These are phyloP conservation scores for Megalopta genalis DNA, from an alignment of 1,140 invertebrate species.

Conservation along the genomic window DNA sequence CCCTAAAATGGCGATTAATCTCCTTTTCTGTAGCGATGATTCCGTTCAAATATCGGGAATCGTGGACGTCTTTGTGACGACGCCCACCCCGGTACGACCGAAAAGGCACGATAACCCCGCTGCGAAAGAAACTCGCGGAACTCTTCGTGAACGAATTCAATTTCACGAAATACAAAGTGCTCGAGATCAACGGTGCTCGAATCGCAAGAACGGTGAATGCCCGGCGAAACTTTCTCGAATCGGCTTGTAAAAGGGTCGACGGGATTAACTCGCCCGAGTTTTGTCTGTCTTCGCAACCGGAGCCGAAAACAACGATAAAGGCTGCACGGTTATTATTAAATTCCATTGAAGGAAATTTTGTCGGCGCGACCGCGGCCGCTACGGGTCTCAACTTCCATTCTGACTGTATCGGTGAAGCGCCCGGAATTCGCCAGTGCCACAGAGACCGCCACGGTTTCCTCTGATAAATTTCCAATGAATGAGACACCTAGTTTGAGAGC, in stretches of 20 bases:
- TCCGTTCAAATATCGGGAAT: not conserved
- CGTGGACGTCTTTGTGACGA: not conserved
- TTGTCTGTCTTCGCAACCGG: not conserved
- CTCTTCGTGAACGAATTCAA: constrained; percentile 13
- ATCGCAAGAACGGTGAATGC: not conserved
- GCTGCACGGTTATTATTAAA: not conserved
- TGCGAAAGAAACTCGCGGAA: not conserved
- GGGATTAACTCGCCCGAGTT: constrained; percentile 4
- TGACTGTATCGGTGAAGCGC: not conserved
- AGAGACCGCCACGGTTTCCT: too few species aligned
- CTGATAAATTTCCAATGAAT: too few species aligned
- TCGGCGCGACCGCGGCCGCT: not conserved
- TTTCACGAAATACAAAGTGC: constrained; percentile 6
- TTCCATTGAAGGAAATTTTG: not conserved
- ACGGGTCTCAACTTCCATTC: not conserved
- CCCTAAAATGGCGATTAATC: not conserved
- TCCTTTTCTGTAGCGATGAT: not conserved
- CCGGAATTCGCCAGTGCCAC: too few species aligned
- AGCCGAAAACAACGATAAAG: not conserved
- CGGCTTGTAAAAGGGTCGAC: not conserved
- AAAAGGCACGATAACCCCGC: not conserved
- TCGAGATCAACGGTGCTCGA: not conserved
- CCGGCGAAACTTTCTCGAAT: not conserved
- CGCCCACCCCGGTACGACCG: not conserved
- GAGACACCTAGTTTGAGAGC: too few species aligned